A percentile compares a stretch with the other conserved stretches of the same genome.
Conservation (phyloP, 1,140 invertebrate genomes). For the Sarcophaga bullata region DNA sequence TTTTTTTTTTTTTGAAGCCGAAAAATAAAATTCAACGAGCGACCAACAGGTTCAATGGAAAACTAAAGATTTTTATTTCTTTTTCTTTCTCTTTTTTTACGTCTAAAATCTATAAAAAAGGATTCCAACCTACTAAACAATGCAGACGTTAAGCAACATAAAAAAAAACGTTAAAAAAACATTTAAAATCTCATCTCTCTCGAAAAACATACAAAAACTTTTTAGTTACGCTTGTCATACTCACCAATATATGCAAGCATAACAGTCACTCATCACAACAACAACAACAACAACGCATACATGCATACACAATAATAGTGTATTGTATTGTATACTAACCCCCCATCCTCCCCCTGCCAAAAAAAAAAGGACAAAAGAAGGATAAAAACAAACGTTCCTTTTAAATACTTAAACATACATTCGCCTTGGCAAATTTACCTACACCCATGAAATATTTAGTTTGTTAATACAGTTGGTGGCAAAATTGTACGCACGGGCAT, state of each 20-base stretch:
- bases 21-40: too few species aligned
- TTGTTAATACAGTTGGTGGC: too few species aligned
- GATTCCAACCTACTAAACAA: not conserved
- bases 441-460: too few species aligned
- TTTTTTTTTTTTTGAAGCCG: too few species aligned
- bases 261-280: not conserved
- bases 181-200: not conserved
- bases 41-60: conserved; percentile 9
- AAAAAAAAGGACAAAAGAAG: too few species aligned
- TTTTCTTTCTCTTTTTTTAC: not conserved
- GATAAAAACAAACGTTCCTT: not conserved
- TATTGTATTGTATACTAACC: not conserved
- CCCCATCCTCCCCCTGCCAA: too few species aligned
- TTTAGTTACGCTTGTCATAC: not conserved
- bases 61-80: not conserved
- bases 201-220: not conserved
- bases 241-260: not conserved
- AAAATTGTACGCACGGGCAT: too few species aligned
- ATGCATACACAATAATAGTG: not conserved
- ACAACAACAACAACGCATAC: not conserved
- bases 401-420: not conserved
- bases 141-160: not conserved
- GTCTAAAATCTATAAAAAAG: not conserved
- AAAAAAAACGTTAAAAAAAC: not conserved
- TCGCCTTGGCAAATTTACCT: not conserved